Evolutionary conservation across 2,113 vertebrate species (phyloP), one percentile per base, ranked within the genome.

Genomic region (Meles meles): DNA sequence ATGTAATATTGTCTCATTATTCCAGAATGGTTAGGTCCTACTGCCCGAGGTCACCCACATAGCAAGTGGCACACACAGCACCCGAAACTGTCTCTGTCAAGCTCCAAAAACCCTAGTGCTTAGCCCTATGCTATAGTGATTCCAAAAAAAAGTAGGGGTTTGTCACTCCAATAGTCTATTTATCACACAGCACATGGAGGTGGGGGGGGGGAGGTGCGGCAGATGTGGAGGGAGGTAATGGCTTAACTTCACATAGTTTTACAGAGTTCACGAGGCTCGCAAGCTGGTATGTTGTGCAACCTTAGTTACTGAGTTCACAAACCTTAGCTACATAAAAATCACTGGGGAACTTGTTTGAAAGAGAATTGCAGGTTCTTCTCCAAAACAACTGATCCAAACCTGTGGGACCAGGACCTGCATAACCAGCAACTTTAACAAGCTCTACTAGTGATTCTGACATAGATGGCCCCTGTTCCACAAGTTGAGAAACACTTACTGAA

Each of bases 81-180:
- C 47, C 7, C 37, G 3, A 82, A 49, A 3, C 1, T 47, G 37
- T 87, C n/a, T 92, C 88, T 71, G 13, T 76, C 76, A 76, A 79
- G 44, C 44, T 61, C 34, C 29, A 47, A 76, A 92, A 91, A n/a
- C 5, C 29, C 27, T 10, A 61, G 0, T 37, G 15, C 37, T 76
- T 85, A 85, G 29, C 27, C 81, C 59, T 59, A 2, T 39, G 17
- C 39, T 69, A 61, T 21, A 10, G 5, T 27, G n/a, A 44, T 18
- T 63, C 74, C 31, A 5, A 1, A 1, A 10, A 67, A 67, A 67
- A 18, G 10, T 6, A 3, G 10, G 15, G 42, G 1, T 27, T 1
- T 5, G 3, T 23, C 69, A 71, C 27, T 63, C 15, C 10, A 74
- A 17, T 18, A 29, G 11, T 21, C 61, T 87, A 69, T 61, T 80